These are phyloP conservation scores for Syrmaticus mikado DNA, from an alignment of 2,113 vertebrate genomes.

Conservation along the genomic window DNA sequence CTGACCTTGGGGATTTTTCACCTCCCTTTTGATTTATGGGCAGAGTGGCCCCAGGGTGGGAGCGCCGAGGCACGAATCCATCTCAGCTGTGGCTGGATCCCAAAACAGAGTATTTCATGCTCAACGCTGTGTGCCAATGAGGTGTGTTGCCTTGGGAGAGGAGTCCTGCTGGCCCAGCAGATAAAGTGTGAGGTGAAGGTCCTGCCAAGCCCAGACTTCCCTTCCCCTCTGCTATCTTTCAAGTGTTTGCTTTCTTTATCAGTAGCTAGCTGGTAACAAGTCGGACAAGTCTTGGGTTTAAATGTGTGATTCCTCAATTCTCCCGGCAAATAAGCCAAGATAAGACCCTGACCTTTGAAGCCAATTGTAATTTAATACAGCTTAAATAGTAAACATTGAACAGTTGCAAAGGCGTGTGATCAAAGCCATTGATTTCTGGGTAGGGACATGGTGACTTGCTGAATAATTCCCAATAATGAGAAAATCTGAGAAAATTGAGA, in stretches of 20 bases:
- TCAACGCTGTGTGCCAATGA: constrained; percentile 28
- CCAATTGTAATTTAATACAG: constrained; percentile 52
- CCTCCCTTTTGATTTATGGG: not conserved
- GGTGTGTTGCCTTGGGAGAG: constrained; percentile 22
- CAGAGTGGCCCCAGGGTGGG: not conserved
- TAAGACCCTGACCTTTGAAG: constrained; percentile 47
- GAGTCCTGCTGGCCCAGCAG: not conserved
- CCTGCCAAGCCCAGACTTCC: not conserved
- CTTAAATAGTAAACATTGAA: constrained; percentile 45
- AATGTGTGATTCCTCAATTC: not conserved
- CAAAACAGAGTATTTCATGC: constrained; percentile 36
- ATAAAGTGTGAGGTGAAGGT: not conserved
- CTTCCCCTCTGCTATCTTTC: not conserved
- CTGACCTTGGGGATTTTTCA: not conserved
- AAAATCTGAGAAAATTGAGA: constrained; percentile 15
- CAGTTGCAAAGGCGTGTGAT: constrained; percentile 43
- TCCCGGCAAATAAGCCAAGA: constrained; percentile 34
- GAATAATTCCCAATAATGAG: constrained; percentile 51
- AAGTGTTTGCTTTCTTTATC: not conserved
- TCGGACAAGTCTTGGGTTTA: not conserved
- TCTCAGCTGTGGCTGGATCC: not conserved
- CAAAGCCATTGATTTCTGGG: constrained; percentile 52
- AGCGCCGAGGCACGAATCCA: not conserved
- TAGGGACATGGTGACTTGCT: constrained; percentile 15
- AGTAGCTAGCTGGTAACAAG: not conserved